phyloP scores from a whole-genome alignment of 2,113 vertebrate genomes.

The Paramormyrops kingsleyae region DNA sequence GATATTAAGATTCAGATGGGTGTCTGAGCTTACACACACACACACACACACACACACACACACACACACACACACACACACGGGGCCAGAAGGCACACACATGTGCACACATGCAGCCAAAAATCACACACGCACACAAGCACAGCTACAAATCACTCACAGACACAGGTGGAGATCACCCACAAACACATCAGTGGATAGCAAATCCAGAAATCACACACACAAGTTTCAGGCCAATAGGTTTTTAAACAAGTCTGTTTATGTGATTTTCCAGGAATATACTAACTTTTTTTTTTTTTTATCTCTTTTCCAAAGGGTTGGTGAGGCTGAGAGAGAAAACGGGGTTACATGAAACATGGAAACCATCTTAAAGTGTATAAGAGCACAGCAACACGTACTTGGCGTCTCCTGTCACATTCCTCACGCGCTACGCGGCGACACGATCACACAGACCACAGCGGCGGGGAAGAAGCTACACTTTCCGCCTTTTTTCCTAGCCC shows the following conservation, averaged over 20 bases:
- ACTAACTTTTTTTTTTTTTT: background rate
- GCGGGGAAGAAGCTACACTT: background rate
- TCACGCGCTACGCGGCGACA: background rate
- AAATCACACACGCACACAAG: background rate
- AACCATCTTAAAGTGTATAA: slow-evolving; percentile 10
- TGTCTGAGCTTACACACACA: background rate
- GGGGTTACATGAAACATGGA: background rate
- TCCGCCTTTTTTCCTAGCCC: background rate
- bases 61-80: background rate
- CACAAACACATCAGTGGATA: background rate
- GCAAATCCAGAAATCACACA: background rate
- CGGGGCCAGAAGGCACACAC: background rate
- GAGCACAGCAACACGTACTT: background rate
- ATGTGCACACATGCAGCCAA: background rate
- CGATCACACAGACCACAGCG: slow-evolving; percentile 3
- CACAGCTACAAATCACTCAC: background rate
- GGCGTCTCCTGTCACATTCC: background rate
- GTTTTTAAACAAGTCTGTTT: slow-evolving; percentile 8
- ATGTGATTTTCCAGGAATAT: slow-evolving; percentile 4
- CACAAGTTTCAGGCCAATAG: background rate
- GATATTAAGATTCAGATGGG: background rate
- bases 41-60: background rate
- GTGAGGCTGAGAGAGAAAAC: background rate
- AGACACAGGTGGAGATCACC: background rate
- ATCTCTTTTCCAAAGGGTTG: background rate